Evolutionary conservation across 2,888 invertebrate species (phyloP).

Genomic region (Mactromeris polynyma): DNA sequence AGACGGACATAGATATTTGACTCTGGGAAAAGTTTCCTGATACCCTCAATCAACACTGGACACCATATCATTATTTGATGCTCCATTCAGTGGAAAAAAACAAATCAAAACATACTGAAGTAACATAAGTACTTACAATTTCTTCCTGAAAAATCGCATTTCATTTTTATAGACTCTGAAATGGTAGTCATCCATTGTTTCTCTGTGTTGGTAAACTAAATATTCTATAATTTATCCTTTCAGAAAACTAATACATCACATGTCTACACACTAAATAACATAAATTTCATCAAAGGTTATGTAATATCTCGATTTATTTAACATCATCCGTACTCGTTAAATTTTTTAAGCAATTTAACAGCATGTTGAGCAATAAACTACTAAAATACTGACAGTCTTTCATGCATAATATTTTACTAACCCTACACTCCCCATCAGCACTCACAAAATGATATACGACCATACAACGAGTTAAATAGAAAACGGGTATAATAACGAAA

Average conservation of each 20-base stretch:
- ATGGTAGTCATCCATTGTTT: neutral
- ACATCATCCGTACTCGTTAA: neutral
- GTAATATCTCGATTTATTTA: neutral
- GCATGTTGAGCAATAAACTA: neutral
- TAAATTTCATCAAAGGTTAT: neutral
- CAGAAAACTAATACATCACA: neutral
- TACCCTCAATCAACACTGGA: neutral
- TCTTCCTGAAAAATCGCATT: conserved; percentile 39
- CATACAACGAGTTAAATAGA: neutral
- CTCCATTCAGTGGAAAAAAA: neutral
- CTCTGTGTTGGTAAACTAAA: too few species aligned
- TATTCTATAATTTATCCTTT: neutral
- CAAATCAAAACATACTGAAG: neutral
- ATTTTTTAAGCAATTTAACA: neutral
- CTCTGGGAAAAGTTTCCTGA: neutral
- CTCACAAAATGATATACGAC: neutral
- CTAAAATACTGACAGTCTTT: neutral
- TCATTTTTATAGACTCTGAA: conserved; percentile 28
- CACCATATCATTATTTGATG: neutral
- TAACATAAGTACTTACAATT: conserved; percentile 34
- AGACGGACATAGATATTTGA: neutral
- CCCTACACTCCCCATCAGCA: neutral
- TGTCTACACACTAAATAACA: neutral
- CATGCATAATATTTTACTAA: conserved; percentile 8
- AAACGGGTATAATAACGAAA: neutral